Conservation (phyloP, 2,113 vertebrate genomes). For the Dinomys branickii region DNA sequence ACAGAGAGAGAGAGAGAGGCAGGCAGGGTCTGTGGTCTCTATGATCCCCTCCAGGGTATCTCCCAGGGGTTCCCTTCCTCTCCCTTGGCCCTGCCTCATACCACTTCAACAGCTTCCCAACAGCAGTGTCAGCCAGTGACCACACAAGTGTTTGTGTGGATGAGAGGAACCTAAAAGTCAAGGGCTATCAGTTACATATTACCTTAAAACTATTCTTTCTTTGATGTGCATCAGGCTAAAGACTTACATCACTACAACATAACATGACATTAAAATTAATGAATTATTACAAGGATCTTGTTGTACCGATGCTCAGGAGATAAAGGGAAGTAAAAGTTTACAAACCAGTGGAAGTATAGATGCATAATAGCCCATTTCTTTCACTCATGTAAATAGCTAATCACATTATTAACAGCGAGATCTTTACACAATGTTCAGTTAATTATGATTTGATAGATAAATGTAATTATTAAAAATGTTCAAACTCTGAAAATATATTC, state of each 20-base stretch:
- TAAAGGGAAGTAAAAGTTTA: not conserved
- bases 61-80: not conserved
- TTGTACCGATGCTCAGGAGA: not conserved
- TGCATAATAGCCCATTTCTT: not conserved
- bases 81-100: accelerated
- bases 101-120: not conserved
- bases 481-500: not conserved
- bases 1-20: not conserved
- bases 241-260: not conserved
- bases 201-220: not conserved
- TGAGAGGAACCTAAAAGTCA: not conserved
- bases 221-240: not conserved
- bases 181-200: too few species aligned
- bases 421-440: not conserved
- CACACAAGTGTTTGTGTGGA: too few species aligned
- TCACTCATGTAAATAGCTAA: not conserved
- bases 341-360: not conserved
- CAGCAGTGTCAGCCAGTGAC: not conserved
- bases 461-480: not conserved
- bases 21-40: not conserved
- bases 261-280: not conserved
- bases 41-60: accelerated
- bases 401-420: not conserved
- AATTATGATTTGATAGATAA: not conserved
- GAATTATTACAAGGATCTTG: not conserved